phyloP scores from a whole-genome alignment of 2,888 invertebrate genomes.

The Eristalis tenax region DNA sequence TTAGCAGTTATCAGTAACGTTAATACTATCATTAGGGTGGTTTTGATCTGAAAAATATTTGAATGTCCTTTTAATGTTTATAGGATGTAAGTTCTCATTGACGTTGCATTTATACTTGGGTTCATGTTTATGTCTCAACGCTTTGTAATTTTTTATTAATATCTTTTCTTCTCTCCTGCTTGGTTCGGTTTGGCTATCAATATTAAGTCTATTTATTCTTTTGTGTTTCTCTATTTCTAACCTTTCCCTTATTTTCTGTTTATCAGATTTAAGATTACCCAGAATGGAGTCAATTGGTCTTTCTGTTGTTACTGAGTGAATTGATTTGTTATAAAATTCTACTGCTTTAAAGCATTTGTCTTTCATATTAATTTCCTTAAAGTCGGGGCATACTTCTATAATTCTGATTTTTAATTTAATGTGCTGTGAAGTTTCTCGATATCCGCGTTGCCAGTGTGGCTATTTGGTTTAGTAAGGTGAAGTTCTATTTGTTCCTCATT shows the following conservation, averaged over 20 bases:
- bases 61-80: conserved; percentile 1
- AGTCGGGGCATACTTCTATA: too few species aligned
- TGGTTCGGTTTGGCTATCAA: too few species aligned
- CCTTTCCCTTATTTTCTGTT: too few species aligned
- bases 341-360: background rate
- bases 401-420: too few species aligned
- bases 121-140: too few species aligned
- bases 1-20: too few species aligned
- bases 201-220: background rate
- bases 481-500: background rate
- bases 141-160: too few species aligned
- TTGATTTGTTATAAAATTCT: background rate
- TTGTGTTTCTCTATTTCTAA: background rate
- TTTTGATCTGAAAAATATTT: background rate
- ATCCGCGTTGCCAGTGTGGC: too few species aligned
- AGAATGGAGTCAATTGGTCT: background rate
- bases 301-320: background rate
- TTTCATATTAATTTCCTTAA: too few species aligned
- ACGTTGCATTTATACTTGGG: background rate
- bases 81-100: background rate
- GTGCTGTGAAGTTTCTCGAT: too few species aligned
- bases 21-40: background rate
- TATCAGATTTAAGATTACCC: background rate
- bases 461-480: conserved; percentile 11
- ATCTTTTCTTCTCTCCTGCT: too few species aligned